These are phyloP conservation scores for Pelusios castaneus DNA, from an alignment of 2,113 vertebrate genomes.

Conservation along the genomic window DNA sequence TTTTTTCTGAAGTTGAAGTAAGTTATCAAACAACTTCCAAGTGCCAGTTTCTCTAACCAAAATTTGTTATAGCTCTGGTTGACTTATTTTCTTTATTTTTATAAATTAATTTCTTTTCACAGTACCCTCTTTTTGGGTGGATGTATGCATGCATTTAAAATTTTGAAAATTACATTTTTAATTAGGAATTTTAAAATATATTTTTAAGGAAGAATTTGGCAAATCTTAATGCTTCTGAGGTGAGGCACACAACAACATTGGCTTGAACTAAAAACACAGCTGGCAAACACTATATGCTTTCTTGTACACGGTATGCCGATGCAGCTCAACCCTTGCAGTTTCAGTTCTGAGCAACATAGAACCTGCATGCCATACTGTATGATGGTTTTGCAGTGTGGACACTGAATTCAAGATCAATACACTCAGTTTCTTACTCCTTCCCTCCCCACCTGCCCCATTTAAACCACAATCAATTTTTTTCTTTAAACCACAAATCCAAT, in stretches of 20 bases:
- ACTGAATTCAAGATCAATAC: neutral
- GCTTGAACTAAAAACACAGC: constrained; percentile 57
- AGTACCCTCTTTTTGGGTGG: neutral
- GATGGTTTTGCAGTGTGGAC: neutral
- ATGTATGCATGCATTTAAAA: neutral
- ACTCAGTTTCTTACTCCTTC: neutral
- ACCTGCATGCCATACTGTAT: constrained; percentile 8
- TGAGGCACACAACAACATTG: constrained; percentile 15
- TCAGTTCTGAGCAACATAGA: neutral
- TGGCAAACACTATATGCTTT: constrained; percentile 45
- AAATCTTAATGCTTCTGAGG: constrained; percentile 16
- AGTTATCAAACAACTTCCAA: neutral
- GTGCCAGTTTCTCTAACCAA: constrained; percentile 11
- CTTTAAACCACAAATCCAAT: neutral
- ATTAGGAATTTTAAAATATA: constrained; percentile 53
- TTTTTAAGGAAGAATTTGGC: constrained; percentile 59
- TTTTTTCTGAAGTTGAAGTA: neutral
- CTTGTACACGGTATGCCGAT: constrained; percentile 26
- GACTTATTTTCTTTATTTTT: neutral
- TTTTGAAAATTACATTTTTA: constrained; percentile 45
- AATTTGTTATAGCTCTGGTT: neutral
- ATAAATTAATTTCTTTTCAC: neutral
- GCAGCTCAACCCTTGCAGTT: constrained; percentile 44
- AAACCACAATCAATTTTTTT: too few relatives aligned
- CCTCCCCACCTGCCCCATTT: too few relatives aligned